Conservation (phyloP, 2,797 vertebrate species). For the Sebastes steindachneri region DNA sequence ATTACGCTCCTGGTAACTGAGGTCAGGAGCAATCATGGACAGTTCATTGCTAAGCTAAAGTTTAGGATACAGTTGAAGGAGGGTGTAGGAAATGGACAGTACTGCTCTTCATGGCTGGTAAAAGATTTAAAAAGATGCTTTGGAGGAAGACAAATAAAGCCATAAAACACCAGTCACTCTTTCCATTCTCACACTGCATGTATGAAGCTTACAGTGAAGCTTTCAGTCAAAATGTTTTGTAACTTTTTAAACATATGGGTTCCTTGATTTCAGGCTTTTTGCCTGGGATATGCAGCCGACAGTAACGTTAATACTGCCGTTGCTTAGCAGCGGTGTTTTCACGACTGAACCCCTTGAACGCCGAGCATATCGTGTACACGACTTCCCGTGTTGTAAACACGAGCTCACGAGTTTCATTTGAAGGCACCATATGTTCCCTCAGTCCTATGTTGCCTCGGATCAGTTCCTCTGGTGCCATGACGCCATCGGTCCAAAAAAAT, state of each 20-base stretch:
- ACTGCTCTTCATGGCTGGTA: background rate
- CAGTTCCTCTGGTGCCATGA: background rate
- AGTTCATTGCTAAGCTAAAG: conserved; percentile 18
- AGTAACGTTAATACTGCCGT: too few relatives aligned
- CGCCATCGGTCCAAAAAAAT: background rate
- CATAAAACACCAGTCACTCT: background rate
- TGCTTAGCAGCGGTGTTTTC: too few relatives aligned
- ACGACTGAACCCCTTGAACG: too few relatives aligned
- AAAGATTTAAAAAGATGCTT: background rate
- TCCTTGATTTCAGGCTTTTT: background rate
- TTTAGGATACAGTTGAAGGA: background rate
- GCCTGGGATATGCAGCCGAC: background rate
- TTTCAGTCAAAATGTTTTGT: background rate
- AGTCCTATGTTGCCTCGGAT: background rate
- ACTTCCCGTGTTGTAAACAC: too few relatives aligned
- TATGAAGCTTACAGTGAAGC: background rate
- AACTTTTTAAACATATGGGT: background rate
- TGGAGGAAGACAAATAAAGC: background rate
- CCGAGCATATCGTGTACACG: too few relatives aligned
- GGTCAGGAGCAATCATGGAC: conserved; percentile 31
- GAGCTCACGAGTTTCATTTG: too few relatives aligned
- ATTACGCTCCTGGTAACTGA: conserved; percentile 23
- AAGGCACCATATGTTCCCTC: too few relatives aligned
- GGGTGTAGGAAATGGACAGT: background rate
- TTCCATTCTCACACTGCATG: background rate